Evolutionary conservation across 1,140 invertebrate genomes (phyloP).

Genomic region (Cotesia vestalis): DNA sequence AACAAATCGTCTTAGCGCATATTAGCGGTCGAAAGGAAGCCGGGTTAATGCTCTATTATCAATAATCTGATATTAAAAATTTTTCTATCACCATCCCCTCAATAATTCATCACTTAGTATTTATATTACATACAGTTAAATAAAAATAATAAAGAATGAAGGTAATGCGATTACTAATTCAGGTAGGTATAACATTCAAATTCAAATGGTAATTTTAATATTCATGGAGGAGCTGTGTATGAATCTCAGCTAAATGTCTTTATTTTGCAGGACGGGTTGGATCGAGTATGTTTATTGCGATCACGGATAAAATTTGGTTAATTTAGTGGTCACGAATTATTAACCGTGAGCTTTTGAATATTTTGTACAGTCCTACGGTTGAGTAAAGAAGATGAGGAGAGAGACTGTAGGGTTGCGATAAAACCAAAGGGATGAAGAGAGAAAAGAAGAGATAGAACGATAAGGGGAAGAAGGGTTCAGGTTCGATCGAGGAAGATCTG

Average conservation of each 20-base stretch:
- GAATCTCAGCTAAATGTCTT: no score
- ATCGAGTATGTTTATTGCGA: no score
- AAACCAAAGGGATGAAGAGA: conserved; percentile 8
- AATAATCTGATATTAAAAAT: conserved; percentile 11
- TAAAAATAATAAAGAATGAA: not conserved
- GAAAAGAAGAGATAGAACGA: not conserved
- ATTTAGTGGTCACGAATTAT: no score
- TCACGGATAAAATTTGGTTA: no score
- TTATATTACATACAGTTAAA: not conserved
- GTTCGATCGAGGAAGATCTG: conserved; percentile 50
- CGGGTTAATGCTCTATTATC: conserved; percentile 25
- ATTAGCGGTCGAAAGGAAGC: conserved; percentile 20
- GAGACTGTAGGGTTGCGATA: not conserved
- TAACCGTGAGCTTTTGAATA: no score
- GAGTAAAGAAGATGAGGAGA: not conserved
- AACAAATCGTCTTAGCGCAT: conserved; percentile 15
- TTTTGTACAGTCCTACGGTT: not conserved
- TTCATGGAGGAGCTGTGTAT: no score
- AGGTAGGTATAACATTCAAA: no score
- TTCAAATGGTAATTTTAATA: no score
- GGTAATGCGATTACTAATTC: no score
- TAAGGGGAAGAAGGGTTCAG: conserved; percentile 44
- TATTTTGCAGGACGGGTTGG: no score
- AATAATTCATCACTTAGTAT: not conserved
- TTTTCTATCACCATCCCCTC: not conserved